phyloP scores from a whole-genome alignment of 1,140 invertebrate species.

The Pogonomyrmex californicus region DNA sequence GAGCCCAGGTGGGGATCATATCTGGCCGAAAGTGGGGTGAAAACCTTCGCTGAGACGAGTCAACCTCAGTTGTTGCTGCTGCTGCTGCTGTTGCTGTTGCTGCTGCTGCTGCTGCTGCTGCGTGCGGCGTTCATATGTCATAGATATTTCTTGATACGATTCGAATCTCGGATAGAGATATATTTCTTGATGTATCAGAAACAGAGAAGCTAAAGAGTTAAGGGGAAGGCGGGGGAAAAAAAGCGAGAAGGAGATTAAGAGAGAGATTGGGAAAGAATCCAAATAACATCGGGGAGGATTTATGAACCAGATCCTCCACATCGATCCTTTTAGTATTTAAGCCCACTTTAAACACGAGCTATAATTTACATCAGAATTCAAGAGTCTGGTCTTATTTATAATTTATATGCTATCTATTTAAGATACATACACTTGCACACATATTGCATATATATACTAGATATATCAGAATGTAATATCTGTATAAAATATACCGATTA shows the following conservation, averaged over 20 bases:
- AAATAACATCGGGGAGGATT: not conserved
- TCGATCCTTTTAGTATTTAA: not conserved
- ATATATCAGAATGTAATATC: no score
- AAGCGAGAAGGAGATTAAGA: not conserved
- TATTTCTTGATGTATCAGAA: not conserved
- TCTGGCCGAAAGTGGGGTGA: constrained; percentile 59
- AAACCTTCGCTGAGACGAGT: constrained; percentile 64
- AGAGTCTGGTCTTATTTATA: no score
- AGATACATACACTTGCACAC: no score
- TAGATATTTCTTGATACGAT: constrained; percentile 24
- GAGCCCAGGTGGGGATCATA: constrained; percentile 4
- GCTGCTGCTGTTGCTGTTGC: not conserved
- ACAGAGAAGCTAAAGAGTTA: not conserved
- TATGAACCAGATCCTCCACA: not conserved
- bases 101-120: not conserved
- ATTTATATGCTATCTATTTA: no score
- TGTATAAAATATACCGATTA: no score
- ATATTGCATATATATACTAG: no score
- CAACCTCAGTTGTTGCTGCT: constrained; percentile 45
- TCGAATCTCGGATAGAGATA: constrained; percentile 21
- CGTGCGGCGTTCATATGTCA: constrained; percentile 45
- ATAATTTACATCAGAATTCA: no score
- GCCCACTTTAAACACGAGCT: not conserved
- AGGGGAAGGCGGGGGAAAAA: not conserved
- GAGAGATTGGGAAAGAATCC: not conserved